phyloP scores from a whole-genome alignment of 2,113 vertebrate species.

The Crotalus horridus region DNA sequence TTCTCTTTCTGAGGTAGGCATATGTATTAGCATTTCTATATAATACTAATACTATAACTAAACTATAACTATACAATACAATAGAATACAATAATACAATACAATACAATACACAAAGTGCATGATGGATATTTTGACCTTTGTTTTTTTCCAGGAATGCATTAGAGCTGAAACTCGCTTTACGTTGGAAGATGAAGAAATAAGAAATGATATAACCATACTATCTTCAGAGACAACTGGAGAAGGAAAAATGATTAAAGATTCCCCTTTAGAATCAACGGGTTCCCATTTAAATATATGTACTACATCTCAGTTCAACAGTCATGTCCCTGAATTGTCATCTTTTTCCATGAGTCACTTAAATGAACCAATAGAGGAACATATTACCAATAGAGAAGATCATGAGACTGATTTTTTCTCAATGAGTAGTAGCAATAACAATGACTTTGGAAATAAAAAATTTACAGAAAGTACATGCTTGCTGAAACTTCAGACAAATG shows the following conservation, averaged over 20 bases:
- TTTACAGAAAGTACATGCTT: not conserved
- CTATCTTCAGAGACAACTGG: conserved; percentile 59
- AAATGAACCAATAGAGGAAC: not conserved
- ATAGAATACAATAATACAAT: too few relatives aligned
- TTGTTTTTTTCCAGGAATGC: conserved; percentile 50
- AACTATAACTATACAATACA: too few relatives aligned
- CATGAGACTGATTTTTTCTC: not conserved
- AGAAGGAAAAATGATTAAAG: conserved; percentile 36
- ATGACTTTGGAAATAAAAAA: not conserved
- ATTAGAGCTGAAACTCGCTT: conserved; percentile 31
- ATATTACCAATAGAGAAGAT: not conserved
- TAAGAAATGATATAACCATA: conserved; percentile 64
- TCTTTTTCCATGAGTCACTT: conserved; percentile 9
- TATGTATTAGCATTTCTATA: not conserved
- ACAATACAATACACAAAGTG: too few relatives aligned
- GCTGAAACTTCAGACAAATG: conserved; percentile 9
- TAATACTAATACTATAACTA: not conserved
- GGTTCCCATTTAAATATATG: conserved; percentile 56
- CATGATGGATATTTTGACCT: not conserved
- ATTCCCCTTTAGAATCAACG: conserved; percentile 43
- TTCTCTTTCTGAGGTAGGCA: conserved; percentile 52
- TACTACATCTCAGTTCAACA: not conserved
- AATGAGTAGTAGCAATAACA: not conserved
- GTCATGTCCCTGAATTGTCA: conserved; percentile 30
- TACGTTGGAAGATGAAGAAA: conserved; percentile 30